Conservation (phyloP, 2,797 vertebrate genomes). For the Florisuga fusca region DNA sequence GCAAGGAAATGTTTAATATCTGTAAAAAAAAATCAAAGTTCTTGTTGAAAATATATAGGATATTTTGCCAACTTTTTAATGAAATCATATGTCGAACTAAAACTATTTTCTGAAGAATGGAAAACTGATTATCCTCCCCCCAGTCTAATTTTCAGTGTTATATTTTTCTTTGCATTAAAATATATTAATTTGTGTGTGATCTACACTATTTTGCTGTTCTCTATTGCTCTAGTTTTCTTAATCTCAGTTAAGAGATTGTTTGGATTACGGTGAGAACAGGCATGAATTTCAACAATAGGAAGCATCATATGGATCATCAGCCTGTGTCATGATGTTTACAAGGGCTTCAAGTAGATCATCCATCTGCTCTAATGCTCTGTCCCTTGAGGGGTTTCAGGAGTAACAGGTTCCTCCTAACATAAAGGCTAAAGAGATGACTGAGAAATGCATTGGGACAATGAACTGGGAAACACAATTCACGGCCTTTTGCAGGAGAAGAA, state of each 20-base stretch:
- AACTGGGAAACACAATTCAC: not conserved
- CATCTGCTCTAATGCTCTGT: not conserved
- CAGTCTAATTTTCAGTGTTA: not conserved
- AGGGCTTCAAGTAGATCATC: not conserved
- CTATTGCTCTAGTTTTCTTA: not conserved
- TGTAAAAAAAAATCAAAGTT: not conserved
- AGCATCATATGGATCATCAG: not conserved
- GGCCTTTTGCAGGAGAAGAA: not conserved
- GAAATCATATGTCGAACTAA: not conserved
- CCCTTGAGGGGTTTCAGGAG: not conserved
- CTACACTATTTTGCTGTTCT: not conserved
- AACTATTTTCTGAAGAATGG: not conserved
- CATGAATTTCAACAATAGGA: not conserved
- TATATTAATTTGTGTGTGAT: not conserved
- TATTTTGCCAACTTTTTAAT: not conserved
- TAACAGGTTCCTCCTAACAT: not conserved
- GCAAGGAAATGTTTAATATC: not conserved
- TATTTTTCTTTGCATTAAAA: not conserved
- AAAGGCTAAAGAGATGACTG: not conserved
- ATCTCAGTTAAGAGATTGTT: not conserved
- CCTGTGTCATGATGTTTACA: not conserved
- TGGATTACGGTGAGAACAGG: not conserved
- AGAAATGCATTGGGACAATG: not conserved
- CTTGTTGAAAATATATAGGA: not conserved
- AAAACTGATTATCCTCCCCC: not conserved